These are phyloP conservation scores for Drosophila basisetae DNA, from an alignment of 2,888 invertebrate genomes.

Conservation along the genomic window DNA sequence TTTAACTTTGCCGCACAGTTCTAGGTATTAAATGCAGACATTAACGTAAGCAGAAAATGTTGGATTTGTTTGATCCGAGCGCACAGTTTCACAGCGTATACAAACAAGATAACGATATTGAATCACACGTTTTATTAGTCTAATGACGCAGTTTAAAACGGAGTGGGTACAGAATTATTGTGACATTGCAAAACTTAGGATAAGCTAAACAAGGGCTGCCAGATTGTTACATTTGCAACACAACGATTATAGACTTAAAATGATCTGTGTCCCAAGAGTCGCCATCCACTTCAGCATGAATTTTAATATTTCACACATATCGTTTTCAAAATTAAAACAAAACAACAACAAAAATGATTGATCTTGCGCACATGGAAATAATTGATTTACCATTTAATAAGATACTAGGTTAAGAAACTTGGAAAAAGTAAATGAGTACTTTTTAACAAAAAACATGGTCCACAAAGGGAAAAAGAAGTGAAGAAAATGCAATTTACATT, in stretches of 20 bases:
- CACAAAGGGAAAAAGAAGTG: neutral
- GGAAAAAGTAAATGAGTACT: neutral
- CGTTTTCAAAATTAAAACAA: neutral
- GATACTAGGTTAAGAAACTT: neutral
- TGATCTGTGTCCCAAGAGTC: neutral
- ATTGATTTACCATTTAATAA: neutral
- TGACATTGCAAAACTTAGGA: too few relatives aligned
- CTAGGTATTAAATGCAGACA: neutral
- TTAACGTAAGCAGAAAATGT: too few relatives aligned
- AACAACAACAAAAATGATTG: neutral
- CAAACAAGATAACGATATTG: too few relatives aligned
- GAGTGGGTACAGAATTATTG: too few relatives aligned
- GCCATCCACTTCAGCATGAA: neutral
- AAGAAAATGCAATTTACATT: slow-evolving; percentile 4
- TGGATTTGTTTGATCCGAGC: too few relatives aligned
- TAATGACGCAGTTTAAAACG: too few relatives aligned
- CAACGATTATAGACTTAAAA: neutral
- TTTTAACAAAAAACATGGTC: neutral
- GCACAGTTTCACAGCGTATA: too few relatives aligned
- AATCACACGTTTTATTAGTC: too few relatives aligned
- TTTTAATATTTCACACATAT: neutral
- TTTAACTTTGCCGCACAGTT: neutral
- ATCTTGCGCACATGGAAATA: neutral
- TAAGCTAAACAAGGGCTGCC: too few relatives aligned
- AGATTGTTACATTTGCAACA: too few relatives aligned